Conservation (phyloP, 2,113 vertebrate species). For the Fregetta grallaria region DNA sequence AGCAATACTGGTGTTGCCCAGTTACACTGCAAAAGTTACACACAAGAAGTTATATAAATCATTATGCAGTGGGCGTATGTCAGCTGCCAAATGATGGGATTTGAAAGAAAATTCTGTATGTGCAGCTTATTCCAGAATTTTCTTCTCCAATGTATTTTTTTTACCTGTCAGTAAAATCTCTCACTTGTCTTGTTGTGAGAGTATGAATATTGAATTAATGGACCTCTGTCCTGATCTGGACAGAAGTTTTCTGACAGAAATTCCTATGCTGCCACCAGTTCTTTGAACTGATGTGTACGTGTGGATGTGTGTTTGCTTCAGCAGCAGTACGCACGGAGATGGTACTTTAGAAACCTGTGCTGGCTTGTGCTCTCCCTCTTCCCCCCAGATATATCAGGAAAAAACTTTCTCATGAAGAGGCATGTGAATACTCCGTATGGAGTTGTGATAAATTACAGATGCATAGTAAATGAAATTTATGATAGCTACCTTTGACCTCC, state of each 20-base stretch:
- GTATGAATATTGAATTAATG: neutral
- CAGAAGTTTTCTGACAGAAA: neutral
- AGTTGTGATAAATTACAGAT: slow-evolving; percentile 22
- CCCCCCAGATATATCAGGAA: neutral
- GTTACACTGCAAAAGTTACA: neutral
- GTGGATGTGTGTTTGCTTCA: neutral
- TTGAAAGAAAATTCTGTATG: neutral
- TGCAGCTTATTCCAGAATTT: neutral
- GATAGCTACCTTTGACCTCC: slow-evolving; percentile 2
- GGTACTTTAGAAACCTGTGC: neutral
- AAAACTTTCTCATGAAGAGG: neutral
- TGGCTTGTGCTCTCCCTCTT: neutral
- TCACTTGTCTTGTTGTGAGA: neutral
- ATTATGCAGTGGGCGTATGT: neutral
- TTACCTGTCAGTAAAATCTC: neutral
- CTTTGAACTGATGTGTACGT: neutral
- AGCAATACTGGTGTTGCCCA: neutral
- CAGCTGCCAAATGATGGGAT: neutral
- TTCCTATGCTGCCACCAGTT: neutral
- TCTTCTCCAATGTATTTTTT: neutral
- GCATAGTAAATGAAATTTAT: slow-evolving; percentile 11
- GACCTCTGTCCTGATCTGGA: neutral
- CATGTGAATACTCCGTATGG: neutral
- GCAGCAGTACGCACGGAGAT: neutral
- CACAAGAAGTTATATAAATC: neutral